phyloP scores from a whole-genome alignment of 2,888 invertebrate genomes.

The Pterobdella sp. region DNA sequence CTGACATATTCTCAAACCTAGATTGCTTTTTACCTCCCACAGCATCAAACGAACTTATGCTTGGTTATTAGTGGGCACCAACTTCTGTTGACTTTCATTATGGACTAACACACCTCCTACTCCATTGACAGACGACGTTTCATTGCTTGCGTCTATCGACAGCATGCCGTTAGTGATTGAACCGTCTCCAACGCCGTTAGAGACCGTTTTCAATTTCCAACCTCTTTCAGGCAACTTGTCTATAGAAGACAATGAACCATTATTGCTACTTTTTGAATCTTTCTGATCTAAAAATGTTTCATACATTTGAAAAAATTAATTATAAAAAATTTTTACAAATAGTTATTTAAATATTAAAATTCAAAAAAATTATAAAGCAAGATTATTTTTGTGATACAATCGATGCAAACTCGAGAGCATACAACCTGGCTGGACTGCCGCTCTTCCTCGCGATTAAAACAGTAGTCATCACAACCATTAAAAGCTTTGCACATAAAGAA shows the following conservation, averaged over 20 bases:
- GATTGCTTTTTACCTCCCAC: too few relatives aligned
- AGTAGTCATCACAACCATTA: too few relatives aligned
- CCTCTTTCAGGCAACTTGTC: background rate
- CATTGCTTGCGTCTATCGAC: background rate
- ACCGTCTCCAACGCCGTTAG: background rate
- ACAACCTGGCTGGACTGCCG: too few relatives aligned
- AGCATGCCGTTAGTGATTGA: too few relatives aligned
- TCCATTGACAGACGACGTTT: background rate
- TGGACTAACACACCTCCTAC: constrained; percentile 2
- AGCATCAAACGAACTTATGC: background rate
- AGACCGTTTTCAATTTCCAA: background rate
- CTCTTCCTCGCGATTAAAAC: too few relatives aligned
- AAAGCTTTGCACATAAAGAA: too few relatives aligned
- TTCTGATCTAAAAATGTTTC: background rate
- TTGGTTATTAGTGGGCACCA: background rate
- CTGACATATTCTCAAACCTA: too few relatives aligned
- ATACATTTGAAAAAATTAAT: background rate
- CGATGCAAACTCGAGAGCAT: too few relatives aligned
- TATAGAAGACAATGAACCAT: background rate
- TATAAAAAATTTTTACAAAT: background rate
- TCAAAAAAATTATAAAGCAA: too few relatives aligned
- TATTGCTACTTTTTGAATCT: background rate
- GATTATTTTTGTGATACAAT: too few relatives aligned
- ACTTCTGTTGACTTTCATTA: constrained; percentile 9
- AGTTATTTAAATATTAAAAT: too few relatives aligned